These are phyloP conservation scores for Drosophila azteca DNA, from an alignment of 1,140 invertebrate species.

Conservation along the genomic window DNA sequence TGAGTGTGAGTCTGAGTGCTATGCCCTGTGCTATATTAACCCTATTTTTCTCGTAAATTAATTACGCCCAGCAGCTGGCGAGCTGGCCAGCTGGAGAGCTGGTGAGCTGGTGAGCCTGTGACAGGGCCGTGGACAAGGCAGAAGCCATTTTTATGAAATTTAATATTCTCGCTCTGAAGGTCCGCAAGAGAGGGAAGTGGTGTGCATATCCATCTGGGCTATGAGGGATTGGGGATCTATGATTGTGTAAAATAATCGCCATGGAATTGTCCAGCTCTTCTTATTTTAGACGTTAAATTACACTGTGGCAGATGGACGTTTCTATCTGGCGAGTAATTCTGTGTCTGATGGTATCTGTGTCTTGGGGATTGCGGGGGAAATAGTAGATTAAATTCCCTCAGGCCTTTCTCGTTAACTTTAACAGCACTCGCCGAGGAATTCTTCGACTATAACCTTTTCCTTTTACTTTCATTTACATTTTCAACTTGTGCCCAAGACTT, in stretches of 20 bases:
- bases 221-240: constrained; percentile 29
- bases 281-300: too few species aligned
- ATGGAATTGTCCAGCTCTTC: too few species aligned
- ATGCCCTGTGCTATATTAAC: constrained; percentile 61
- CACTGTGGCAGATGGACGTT: too few species aligned
- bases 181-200: neutral
- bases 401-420: too few species aligned
- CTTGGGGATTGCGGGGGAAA: too few species aligned
- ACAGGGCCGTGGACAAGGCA: constrained; percentile 3
- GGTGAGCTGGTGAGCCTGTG: constrained; percentile 12
- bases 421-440: too few species aligned
- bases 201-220: too few species aligned
- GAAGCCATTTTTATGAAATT: constrained; percentile 60
- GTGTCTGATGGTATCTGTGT: too few species aligned
- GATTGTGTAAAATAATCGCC: neutral
- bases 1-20: neutral
- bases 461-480: too few species aligned
- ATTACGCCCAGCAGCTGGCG: constrained; percentile 49
- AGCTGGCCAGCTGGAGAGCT: constrained; percentile 15
- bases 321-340: too few species aligned
- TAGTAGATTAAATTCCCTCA: too few species aligned
- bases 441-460: too few species aligned
- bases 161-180: constrained; percentile 33
- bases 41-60: constrained; percentile 81
- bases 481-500: neutral